These are phyloP conservation scores for Ceuthmochares aereus DNA, from an alignment of 2,113 vertebrate genomes.

Conservation along the genomic window DNA sequence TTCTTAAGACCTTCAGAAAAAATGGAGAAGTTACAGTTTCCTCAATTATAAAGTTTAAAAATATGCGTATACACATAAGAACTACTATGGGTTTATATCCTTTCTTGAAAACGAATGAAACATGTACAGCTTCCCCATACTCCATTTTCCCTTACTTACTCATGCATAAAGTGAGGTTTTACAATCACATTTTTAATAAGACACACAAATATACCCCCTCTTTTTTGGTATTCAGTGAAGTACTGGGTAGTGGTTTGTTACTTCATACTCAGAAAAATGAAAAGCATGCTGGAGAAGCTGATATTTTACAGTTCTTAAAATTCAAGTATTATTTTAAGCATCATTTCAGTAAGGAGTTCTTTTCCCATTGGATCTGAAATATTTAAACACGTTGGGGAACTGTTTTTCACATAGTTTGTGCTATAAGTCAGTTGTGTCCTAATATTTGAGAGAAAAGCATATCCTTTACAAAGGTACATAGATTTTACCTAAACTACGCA, in stretches of 20 bases:
- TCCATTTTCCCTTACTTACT: neutral
- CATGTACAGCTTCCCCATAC: neutral
- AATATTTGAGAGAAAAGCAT: neutral
- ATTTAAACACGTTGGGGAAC: neutral
- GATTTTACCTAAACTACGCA: neutral
- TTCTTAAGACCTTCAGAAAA: neutral
- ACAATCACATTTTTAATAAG: neutral
- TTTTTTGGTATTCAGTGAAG: neutral
- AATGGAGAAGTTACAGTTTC: neutral
- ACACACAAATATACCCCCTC: accelerated
- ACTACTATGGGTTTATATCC: neutral
- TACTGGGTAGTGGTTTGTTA: neutral
- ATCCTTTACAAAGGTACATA: neutral
- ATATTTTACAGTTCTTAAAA: neutral
- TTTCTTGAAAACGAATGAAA: neutral
- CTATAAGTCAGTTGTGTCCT: neutral
- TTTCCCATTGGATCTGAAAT: neutral
- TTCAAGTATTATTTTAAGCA: neutral
- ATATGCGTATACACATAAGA: neutral
- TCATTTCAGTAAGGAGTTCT: neutral
- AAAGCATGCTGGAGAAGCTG: neutral
- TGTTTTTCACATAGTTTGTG: neutral
- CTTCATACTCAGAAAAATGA: neutral
- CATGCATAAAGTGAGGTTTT: neutral
- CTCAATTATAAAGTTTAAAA: neutral